Conservation (phyloP, 2,888 invertebrate genomes). For the Acanthosepion esculentum region DNA sequence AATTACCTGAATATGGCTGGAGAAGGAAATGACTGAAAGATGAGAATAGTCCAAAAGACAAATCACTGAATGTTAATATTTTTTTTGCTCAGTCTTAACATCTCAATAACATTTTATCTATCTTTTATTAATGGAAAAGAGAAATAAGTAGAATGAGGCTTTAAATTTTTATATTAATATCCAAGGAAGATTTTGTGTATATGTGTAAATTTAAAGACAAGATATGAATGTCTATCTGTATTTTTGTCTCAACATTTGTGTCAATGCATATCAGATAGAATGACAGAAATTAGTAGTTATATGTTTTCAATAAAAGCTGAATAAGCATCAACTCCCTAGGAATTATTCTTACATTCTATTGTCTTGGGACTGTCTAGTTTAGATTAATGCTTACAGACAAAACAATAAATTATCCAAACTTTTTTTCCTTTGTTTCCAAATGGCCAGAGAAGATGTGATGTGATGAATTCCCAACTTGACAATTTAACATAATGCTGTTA, state of each 20-base stretch:
- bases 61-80: too few species aligned
- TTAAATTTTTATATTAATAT: too few species aligned
- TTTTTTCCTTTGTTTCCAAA: not conserved
- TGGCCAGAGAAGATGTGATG: not conserved
- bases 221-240: not conserved
- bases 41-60: too few species aligned
- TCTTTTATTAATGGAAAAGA: too few species aligned
- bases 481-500: not conserved
- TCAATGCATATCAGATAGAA: not conserved
- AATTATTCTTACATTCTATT: not conserved
- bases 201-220: not conserved
- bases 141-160: too few species aligned
- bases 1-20: too few species aligned
- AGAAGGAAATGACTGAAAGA: too few species aligned
- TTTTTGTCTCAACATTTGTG: not conserved
- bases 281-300: too few species aligned
- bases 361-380: not conserved
- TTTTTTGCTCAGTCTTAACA: too few species aligned
- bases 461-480: not conserved
- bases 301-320: not conserved
- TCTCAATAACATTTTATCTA: too few species aligned
- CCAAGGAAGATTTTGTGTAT: not conserved
- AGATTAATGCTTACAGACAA: conserved; percentile 15
- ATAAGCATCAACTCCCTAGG: not conserved
- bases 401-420: not conserved